phyloP scores from a whole-genome alignment of 1,140 invertebrate genomes.

The Hycleus cichorii region DNA sequence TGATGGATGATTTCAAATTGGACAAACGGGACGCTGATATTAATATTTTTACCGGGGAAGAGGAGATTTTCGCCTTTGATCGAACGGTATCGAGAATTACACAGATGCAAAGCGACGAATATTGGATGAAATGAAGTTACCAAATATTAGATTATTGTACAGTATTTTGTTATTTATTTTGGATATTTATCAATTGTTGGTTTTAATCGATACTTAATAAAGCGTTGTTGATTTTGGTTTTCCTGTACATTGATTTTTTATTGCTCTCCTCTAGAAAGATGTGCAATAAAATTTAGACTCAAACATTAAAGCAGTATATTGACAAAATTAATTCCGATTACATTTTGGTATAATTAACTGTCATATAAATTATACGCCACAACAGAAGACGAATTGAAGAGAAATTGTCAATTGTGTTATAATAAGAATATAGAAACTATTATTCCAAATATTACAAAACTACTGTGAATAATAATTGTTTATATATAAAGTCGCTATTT shows the following conservation, averaged over 20 bases:
- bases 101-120: constrained; percentile 92
- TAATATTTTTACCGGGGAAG: constrained; percentile 93
- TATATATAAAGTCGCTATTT: constrained; percentile 8
- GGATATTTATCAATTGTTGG: too few relatives aligned
- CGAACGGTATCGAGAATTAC: constrained; percentile 84
- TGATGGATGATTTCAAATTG: constrained; percentile 93
- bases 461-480: constrained; percentile 13
- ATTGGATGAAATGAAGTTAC: constrained; percentile 55
- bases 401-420: neutral
- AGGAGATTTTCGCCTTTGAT: constrained; percentile 95
- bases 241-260: too few relatives aligned
- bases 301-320: too few relatives aligned
- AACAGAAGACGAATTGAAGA: too few relatives aligned
- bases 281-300: too few relatives aligned
- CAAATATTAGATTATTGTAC: neutral
- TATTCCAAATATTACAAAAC: constrained; percentile 25
- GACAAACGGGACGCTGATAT: constrained; percentile 57
- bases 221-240: too few relatives aligned
- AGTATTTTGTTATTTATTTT: neutral
- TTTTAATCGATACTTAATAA: too few relatives aligned
- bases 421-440: neutral
- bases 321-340: too few relatives aligned
- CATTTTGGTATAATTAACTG: too few relatives aligned
- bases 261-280: too few relatives aligned
- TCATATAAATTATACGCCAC: too few relatives aligned